These are phyloP conservation scores for Epistrophe eligans DNA, from an alignment of 2,888 invertebrate genomes.

Conservation along the genomic window DNA sequence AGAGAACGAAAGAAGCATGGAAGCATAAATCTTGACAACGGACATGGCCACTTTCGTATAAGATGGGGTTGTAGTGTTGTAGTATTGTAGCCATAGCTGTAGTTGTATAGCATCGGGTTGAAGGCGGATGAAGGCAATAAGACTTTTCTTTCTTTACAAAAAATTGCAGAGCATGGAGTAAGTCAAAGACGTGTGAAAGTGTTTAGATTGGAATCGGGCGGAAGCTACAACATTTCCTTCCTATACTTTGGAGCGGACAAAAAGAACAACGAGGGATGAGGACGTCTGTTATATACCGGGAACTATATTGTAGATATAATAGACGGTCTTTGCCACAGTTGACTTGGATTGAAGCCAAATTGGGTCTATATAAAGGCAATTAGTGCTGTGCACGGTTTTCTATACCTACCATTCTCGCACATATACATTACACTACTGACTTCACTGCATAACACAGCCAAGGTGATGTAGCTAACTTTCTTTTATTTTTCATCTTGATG, in stretches of 20 bases:
- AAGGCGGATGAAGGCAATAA: neutral
- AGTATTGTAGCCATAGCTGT: too few species aligned
- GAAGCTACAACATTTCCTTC: slow-evolving; percentile 47
- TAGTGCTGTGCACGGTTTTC: slow-evolving; percentile 66
- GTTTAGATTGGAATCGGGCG: slow-evolving; percentile 67
- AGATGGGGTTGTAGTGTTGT: neutral
- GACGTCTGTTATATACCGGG: slow-evolving; percentile 18
- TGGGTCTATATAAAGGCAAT: slow-evolving; percentile 70
- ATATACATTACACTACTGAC: too few species aligned
- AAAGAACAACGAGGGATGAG: slow-evolving; percentile 19
- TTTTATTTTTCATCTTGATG: slow-evolving; percentile 49
- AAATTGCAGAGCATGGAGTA: slow-evolving; percentile 7
- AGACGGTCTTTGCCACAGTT: slow-evolving; percentile 53
- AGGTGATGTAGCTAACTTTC: slow-evolving; percentile 51
- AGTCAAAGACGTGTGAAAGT: slow-evolving; percentile 65
- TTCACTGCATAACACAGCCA: slow-evolving; percentile 2
- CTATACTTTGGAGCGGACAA: neutral
- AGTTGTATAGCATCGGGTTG: neutral
- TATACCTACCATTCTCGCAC: neutral
- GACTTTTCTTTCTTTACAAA: slow-evolving; percentile 5
- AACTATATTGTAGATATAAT: slow-evolving; percentile 13
- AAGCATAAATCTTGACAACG: slow-evolving; percentile 70
- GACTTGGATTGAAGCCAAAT: slow-evolving; percentile 71
- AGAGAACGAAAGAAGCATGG: slow-evolving; percentile 30
- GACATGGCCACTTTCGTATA: slow-evolving; percentile 44